These are phyloP conservation scores for Zosterops japonicus DNA, from an alignment of 2,113 vertebrate genomes.

Conservation along the genomic window DNA sequence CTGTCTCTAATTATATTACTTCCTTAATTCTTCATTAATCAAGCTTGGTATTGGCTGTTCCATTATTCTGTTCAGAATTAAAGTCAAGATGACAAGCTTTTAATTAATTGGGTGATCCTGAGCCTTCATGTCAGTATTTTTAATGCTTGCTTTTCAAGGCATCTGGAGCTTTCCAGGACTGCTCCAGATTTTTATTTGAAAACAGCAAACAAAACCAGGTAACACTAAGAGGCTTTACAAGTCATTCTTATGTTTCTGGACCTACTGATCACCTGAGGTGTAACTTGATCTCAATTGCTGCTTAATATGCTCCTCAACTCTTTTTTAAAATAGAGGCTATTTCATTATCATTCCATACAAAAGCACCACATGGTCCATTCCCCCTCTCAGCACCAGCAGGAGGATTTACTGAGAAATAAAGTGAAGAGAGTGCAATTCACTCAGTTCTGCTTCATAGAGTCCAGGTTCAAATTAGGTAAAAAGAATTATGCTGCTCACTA, in stretches of 20 bases:
- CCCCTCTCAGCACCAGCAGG: not conserved
- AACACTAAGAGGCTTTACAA: not conserved
- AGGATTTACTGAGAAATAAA: not conserved
- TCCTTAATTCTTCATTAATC: slow-evolving; percentile 46
- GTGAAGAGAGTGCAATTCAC: not conserved
- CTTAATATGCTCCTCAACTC: not conserved
- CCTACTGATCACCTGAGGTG: not conserved
- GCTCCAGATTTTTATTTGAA: not conserved
- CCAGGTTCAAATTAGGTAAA: not conserved
- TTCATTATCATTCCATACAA: not conserved
- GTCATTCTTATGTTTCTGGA: not conserved
- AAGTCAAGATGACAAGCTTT: slow-evolving; percentile 30
- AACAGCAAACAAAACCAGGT: not conserved
- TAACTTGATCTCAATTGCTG: not conserved
- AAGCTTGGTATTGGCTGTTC: not conserved
- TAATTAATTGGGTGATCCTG: slow-evolving; percentile 19
- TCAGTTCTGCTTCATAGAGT: not conserved
- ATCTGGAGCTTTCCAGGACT: not conserved
- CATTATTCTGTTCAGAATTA: slow-evolving; percentile 23
- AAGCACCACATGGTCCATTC: not conserved
- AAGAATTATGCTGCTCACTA: not conserved
- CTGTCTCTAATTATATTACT: slow-evolving; percentile 38
- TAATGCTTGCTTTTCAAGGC: not conserved
- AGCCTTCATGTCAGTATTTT: not conserved
- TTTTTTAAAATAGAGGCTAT: not conserved